Evolutionary conservation across 1,140 invertebrate species (phyloP).

Genomic region (Leptestheria dahalacensis): DNA sequence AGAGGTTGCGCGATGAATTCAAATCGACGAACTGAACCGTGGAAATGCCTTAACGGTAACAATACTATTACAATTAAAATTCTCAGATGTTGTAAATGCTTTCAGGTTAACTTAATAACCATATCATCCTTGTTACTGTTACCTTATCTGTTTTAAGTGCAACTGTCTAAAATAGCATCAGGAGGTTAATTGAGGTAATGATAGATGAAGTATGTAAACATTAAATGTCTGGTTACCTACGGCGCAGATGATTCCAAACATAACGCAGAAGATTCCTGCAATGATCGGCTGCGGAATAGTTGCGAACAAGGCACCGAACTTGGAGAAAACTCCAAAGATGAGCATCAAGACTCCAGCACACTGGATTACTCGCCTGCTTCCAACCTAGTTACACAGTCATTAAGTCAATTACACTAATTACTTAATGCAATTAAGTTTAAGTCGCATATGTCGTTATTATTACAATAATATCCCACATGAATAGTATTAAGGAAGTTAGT

Average conservation of each 20-base stretch:
- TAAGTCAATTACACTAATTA: no score
- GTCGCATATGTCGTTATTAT: no score
- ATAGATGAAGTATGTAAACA: no score
- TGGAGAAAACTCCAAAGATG: slow-evolving; percentile 58
- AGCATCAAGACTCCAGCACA: slow-evolving; percentile 62
- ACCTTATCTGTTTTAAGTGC: no score
- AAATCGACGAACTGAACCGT: slow-evolving; percentile 67
- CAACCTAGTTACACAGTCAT: no score
- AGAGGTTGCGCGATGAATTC: slow-evolving; percentile 65
- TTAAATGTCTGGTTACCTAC: no score
- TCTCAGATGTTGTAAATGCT: neutral
- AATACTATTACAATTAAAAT: neutral
- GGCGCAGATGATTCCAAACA: slow-evolving; percentile 72
- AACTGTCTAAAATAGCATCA: slow-evolving; percentile 22
- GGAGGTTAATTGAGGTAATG: no score
- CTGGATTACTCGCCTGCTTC: slow-evolving; percentile 69
- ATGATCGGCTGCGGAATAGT: slow-evolving; percentile 79
- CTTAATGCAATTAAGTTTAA: no score
- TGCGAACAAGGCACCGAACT: slow-evolving; percentile 71
- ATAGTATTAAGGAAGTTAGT: neutral
- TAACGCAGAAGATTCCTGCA: slow-evolving; percentile 70
- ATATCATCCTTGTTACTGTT: neutral
- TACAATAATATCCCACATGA: no score
- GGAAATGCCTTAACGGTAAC: slow-evolving; percentile 43
- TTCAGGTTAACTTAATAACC: no score